Percentiles rank a stretch among this genome's conserved stretches.
phyloP scores from a whole-genome alignment of 2,797 vertebrate species.

The Intellagama lesueurii region DNA sequence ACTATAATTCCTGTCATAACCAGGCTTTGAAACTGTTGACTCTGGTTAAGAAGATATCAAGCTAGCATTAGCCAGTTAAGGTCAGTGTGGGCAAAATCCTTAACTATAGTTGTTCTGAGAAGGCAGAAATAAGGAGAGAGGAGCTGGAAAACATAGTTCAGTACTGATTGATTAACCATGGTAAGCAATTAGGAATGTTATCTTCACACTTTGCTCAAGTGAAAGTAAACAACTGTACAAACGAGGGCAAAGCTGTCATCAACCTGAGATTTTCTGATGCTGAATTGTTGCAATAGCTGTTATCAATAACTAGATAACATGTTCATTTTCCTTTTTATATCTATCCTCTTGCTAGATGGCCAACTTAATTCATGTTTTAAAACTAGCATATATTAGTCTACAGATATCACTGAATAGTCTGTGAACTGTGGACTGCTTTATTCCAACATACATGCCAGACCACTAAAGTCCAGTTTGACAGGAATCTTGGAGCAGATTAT shows the following conservation, averaged over 20 bases:
- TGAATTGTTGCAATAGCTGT: too few species aligned
- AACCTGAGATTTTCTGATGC: conserved; percentile 28
- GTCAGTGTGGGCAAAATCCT: background rate
- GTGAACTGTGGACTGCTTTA: too few species aligned
- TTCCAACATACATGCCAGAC: background rate
- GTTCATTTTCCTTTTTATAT: too few species aligned
- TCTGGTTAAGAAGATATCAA: background rate
- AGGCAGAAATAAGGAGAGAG: background rate
- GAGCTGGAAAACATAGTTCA: background rate
- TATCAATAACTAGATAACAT: too few species aligned
- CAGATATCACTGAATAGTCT: too few species aligned
- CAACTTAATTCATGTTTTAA: too few species aligned
- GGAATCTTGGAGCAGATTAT: background rate
- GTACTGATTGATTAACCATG: background rate
- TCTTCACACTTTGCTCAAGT: conserved; percentile 33
- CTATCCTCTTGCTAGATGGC: too few species aligned
- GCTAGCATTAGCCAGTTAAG: background rate
- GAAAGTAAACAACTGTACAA: conserved; percentile 39
- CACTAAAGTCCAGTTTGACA: background rate
- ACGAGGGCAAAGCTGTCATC: conserved; percentile 54
- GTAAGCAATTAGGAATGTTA: background rate
- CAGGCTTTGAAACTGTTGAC: background rate
- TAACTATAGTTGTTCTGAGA: background rate
- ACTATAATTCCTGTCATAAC: background rate
- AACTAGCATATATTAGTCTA: too few species aligned